A percentile compares a stretch with the other conserved stretches of the same genome.
phyloP scores from a whole-genome alignment of 2,888 invertebrate genomes.

The Scrobipalpa atriplicella region DNA sequence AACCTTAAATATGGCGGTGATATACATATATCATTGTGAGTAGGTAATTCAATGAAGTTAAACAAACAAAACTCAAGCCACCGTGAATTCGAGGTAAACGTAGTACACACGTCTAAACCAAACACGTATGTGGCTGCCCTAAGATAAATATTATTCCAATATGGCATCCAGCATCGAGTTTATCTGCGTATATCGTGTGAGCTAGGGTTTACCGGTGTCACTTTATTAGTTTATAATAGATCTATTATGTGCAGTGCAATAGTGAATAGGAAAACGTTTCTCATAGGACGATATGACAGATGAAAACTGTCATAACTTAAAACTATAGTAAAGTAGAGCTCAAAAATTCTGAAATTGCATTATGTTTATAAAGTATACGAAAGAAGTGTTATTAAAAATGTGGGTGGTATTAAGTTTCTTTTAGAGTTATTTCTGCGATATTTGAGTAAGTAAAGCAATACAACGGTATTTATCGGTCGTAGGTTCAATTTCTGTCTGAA shows the following conservation, averaged over 20 bases:
- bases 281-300: neutral
- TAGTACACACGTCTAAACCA: neutral
- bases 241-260: neutral
- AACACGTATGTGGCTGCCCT: neutral
- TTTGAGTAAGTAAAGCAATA: too few relatives aligned
- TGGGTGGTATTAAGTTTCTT: too few relatives aligned
- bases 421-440: too few relatives aligned
- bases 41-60: neutral
- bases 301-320: neutral
- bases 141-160: conserved; percentile 26
- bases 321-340: neutral
- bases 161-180: neutral
- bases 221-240: conserved; percentile 29
- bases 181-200: conserved; percentile 1
- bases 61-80: neutral
- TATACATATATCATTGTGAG: too few relatives aligned
- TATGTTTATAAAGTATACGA: too few relatives aligned
- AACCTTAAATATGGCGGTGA: too few relatives aligned
- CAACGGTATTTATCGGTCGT: too few relatives aligned
- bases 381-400: too few relatives aligned
- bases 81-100: neutral
- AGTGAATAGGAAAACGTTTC: neutral
- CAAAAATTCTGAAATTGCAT: too few relatives aligned
- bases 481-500: too few relatives aligned
- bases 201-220: conserved; percentile 24